Percentiles rank a stretch among this genome's conserved stretches.
These are phyloP conservation scores for Natator depressus DNA, from an alignment of 2,113 vertebrate species.

Conservation along the genomic window DNA sequence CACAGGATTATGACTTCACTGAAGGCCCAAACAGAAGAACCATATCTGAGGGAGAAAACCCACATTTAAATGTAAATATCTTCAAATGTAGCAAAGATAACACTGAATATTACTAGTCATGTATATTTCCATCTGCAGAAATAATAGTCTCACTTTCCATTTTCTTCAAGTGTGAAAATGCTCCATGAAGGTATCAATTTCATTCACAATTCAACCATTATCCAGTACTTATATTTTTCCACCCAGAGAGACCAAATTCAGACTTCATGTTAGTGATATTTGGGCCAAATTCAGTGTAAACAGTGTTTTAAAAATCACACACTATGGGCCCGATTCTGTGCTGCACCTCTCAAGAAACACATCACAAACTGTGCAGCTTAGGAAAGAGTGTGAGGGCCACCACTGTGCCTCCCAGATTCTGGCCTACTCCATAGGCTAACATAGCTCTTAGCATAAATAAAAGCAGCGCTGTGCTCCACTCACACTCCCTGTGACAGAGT, in stretches of 20 bases:
- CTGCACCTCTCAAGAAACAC: neutral
- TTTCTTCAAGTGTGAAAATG: neutral
- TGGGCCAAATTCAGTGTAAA: slow-evolving; percentile 24
- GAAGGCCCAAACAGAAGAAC: neutral
- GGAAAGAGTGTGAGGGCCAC: slow-evolving; percentile 27
- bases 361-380: slow-evolving; percentile 14
- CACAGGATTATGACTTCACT: slow-evolving; percentile 18
- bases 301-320: slow-evolving; percentile 7
- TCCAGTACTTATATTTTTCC: slow-evolving; percentile 15
- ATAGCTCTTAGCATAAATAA: neutral
- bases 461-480: neutral
- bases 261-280: neutral
- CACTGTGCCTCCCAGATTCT: neutral
- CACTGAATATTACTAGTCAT: slow-evolving; percentile 3
- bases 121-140: slow-evolving; percentile 21
- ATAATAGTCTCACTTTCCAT: slow-evolving; percentile 18
- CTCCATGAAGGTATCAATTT: slow-evolving; percentile 13
- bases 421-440: neutral
- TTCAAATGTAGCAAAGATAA: slow-evolving; percentile 55
- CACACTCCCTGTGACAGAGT: neutral
- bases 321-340: neutral
- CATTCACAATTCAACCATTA: neutral
- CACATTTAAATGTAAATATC: slow-evolving; percentile 24
- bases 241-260: neutral
- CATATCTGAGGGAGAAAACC: slow-evolving; percentile 25